A percentile compares a stretch with the other conserved stretches of the same genome.
These are phyloP conservation scores for Capreolus pygargus DNA, from an alignment of 2,113 vertebrate genomes.

Conservation along the genomic window DNA sequence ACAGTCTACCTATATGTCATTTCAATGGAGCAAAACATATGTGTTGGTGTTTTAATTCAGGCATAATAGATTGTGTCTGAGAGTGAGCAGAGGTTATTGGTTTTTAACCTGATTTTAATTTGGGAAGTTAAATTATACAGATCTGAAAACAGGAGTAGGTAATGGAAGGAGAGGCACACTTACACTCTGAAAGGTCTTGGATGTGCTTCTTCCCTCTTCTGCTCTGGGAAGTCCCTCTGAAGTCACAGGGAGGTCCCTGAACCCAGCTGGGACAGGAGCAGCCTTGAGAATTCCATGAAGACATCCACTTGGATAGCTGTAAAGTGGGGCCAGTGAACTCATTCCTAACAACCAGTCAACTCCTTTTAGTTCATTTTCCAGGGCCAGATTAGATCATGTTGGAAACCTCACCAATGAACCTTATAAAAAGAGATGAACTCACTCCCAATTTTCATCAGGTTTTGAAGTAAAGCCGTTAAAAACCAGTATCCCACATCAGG, in stretches of 20 bases:
- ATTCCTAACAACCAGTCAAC: slow-evolving; percentile 76
- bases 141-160: slow-evolving; percentile 65
- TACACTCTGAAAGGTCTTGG: slow-evolving; percentile 62
- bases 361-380: slow-evolving; percentile 81
- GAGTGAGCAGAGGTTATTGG: slow-evolving; percentile 47
- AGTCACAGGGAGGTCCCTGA: slow-evolving; percentile 72
- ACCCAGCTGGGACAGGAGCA: slow-evolving; percentile 57
- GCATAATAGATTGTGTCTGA: slow-evolving; percentile 54
- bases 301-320: slow-evolving; percentile 64
- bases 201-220: slow-evolving; percentile 41
- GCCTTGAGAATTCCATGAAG: slow-evolving; percentile 63
- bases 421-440: slow-evolving; percentile 82
- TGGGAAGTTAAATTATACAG: slow-evolving; percentile 68
- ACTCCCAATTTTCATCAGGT: slow-evolving; percentile 74
- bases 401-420: slow-evolving; percentile 79
- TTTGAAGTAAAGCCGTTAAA: slow-evolving; percentile 70
- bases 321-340: slow-evolving; percentile 72
- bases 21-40: slow-evolving; percentile 2
- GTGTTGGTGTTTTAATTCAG: slow-evolving; percentile 22
- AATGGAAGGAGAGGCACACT: slow-evolving; percentile 69
- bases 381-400: slow-evolving; percentile 80
- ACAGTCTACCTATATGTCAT: neutral
- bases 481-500: slow-evolving; percentile 75
- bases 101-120: slow-evolving; percentile 69
- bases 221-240: slow-evolving; percentile 73